A percentile compares a stretch with the other conserved stretches of the same genome.
Conservation (phyloP, 2,888 invertebrate species). For the Drosophila macrothrix region DNA sequence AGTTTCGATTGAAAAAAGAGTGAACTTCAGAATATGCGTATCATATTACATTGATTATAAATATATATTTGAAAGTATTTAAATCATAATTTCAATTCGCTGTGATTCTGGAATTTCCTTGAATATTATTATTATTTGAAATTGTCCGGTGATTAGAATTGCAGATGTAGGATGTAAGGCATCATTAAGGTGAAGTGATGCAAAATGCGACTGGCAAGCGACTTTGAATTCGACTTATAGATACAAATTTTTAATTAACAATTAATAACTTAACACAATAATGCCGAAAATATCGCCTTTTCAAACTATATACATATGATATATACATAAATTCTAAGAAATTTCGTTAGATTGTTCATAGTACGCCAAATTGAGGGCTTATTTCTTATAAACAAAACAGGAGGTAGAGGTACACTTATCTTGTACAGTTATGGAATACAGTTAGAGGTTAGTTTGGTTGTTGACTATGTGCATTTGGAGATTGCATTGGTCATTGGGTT, state of each 20-base stretch:
- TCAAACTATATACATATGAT: constrained; percentile 15
- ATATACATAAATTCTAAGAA: not conserved
- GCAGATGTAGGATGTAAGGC: too few species aligned
- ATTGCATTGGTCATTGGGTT: constrained; percentile 15
- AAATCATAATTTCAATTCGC: too few species aligned
- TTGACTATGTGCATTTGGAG: constrained; percentile 24
- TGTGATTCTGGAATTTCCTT: too few species aligned
- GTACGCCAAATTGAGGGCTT: not conserved
- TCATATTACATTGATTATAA: too few species aligned
- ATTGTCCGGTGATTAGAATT: too few species aligned
- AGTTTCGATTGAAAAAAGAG: too few species aligned
- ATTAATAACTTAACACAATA: not conserved
- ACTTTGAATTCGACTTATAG: not conserved
- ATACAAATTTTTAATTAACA: not conserved
- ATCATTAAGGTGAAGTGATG: too few species aligned
- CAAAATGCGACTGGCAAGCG: too few species aligned
- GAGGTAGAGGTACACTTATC: not conserved
- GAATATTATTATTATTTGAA: too few species aligned
- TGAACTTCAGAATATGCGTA: too few species aligned
- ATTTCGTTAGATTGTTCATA: not conserved
- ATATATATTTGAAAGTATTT: too few species aligned
- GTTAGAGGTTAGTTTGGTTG: constrained; percentile 14
- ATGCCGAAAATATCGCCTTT: constrained; percentile 5
- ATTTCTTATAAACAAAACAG: constrained; percentile 17
- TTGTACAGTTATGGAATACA: constrained; percentile 9